Evolutionary conservation across 2,113 vertebrate species (phyloP), one percentile per base, ranked within the genome.

Genomic region (Ovis aries): DNA sequence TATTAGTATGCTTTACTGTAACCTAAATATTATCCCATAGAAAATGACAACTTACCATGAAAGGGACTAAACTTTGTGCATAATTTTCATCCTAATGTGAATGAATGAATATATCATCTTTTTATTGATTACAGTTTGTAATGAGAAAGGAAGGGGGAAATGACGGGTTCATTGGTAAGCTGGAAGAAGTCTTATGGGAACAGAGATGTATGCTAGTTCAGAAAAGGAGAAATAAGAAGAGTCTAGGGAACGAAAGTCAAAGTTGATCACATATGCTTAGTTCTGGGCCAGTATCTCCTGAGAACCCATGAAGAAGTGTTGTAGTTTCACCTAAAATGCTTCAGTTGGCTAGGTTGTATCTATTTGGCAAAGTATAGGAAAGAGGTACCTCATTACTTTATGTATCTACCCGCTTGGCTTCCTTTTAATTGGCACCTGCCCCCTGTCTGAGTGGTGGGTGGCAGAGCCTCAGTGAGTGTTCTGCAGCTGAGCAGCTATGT

Each of bases 381-480:
- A 43, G 43, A 40, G 48, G 12, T 11, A 15, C 27, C 17, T 90
- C 6, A 0, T 50, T 90, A 43, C 40, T 40, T 19, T n/a, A 40
- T 59, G 45, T 14, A 4, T 9, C 52, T 83, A 23, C 74, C 59
- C 33, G 64, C n/a, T 59, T 87, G 92, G 91, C 89, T 96, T 57
- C 83, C 36, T 86, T 96, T 88, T 98, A 97, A 98, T 97, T 98
- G 96, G 93, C 84, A 55, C 40, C 95, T 62, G n/a, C 6, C 31
- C 29, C 59, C 57, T 80, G 53, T 83, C 29, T 67, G 31, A 52
- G 33, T 77, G 59, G 83, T 48, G 9, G 96, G 97, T 60, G 80
- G 91, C 7, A 4, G 25, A 59, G 23, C 33, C 64, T 88, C 43
- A 1, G 19, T 8, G 36, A 74, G 71, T 0, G 59, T n/a, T 40